Evolutionary conservation across 2,888 invertebrate genomes (phyloP).

Genomic region (Teleiodes luculella): DNA sequence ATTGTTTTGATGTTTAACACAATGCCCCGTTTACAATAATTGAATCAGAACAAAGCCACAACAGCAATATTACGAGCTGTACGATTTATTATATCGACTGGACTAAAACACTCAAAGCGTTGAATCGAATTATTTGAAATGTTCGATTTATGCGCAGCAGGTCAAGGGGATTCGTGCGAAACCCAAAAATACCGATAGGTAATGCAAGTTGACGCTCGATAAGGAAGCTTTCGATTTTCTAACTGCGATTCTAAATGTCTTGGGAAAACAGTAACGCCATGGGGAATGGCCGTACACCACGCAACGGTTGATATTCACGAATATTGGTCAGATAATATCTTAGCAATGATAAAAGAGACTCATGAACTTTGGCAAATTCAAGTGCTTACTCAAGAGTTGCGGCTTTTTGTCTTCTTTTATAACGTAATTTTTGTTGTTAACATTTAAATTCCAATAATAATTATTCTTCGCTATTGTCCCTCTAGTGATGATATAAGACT

Average conservation of each 20-base stretch:
- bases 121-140: background rate
- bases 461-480: background rate
- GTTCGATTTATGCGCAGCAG: conserved; percentile 11
- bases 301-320: conserved; percentile 5
- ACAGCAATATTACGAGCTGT: background rate
- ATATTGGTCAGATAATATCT: conserved; percentile 1
- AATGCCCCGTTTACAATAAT: conserved; percentile 6
- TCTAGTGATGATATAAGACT: background rate
- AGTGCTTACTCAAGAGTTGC: background rate
- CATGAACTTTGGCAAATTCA: conserved; percentile 1
- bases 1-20: conserved; percentile 10
- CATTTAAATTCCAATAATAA: background rate
- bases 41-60: conserved; percentile 5
- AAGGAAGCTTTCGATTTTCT: conserved; percentile 37
- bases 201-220: conserved; percentile 27
- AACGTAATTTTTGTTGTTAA: background rate
- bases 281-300: conserved; percentile 22
- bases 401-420: background rate
- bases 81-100: conserved; percentile 6
- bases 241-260: conserved; percentile 40
- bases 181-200: conserved; percentile 29
- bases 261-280: conserved; percentile 44
- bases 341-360: background rate
- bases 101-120: background rate
- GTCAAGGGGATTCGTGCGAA: conserved; percentile 27